A percentile compares a stretch with the other conserved stretches of the same genome.
Evolutionary conservation across 1,140 invertebrate genomes (phyloP).

Genomic region (Nylanderia fulva): DNA sequence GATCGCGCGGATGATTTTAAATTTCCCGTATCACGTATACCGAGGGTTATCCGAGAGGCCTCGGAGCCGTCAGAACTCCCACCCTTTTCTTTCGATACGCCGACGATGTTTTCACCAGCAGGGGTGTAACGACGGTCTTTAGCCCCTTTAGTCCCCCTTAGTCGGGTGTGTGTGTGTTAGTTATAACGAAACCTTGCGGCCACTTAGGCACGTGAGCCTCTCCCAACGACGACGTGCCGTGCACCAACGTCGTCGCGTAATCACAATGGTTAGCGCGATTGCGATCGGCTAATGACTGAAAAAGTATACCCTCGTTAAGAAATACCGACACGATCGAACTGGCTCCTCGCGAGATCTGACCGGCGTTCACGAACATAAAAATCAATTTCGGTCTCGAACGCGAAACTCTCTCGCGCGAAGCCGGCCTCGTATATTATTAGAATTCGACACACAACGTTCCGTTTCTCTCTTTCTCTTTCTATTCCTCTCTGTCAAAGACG

Average conservation of each 20-base stretch:
- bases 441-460: not conserved
- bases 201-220: constrained; percentile 67
- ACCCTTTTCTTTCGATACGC: constrained; percentile 20
- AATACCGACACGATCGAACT: constrained; percentile 82
- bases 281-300: constrained; percentile 82
- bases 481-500: not conserved
- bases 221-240: constrained; percentile 58
- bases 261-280: constrained; percentile 83
- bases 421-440: constrained; percentile 28
- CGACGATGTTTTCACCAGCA: constrained; percentile 44
- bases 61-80: not conserved
- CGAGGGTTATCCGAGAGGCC: constrained; percentile 2
- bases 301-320: constrained; percentile 82
- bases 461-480: too few relatives aligned
- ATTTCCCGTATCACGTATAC: constrained; percentile 24
- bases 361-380: constrained; percentile 50
- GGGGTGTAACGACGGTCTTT: constrained; percentile 63
- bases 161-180: constrained; percentile 1
- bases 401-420: constrained; percentile 17
- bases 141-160: constrained; percentile 14
- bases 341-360: not conserved
- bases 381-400: constrained; percentile 46
- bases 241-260: constrained; percentile 73
- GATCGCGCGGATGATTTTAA: constrained; percentile 32
- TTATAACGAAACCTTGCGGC: constrained; percentile 37